Base-by-base conservation (phyloP, 1,140 invertebrate genomes). In the Hesperophylax magnus region DNA sequence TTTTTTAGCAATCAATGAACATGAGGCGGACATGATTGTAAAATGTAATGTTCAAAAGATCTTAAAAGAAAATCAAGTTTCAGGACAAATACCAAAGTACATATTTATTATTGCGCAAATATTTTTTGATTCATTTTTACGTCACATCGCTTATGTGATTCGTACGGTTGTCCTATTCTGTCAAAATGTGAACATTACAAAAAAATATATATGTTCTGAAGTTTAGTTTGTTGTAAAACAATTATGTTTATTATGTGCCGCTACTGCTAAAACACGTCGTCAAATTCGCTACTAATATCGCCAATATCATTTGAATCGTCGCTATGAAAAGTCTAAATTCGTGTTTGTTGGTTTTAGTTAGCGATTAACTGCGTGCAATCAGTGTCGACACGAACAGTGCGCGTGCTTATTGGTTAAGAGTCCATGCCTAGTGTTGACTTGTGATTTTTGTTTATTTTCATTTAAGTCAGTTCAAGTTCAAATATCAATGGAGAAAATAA, bases 401-500 rank as follows among this genome's bases (percentile, higher is more conserved):
- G 39, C 34, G 34, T 39, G 7, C 1, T 8, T 39, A 39, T 39
- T 34, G 34, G 34, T 34, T 34, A 31, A 2, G 2, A 3, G 6
- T 31, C 2, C 2, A 31, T 31, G 6, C 27, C 34, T 39, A 39
- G 34, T 39, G 34, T 39, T 39, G 34, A 39, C 4, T 39, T 39
- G 11, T 47, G 39, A 47, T 47, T 47, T 14, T 47, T 47, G 39
- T 67, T 65, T 27, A 67, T 27, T 39, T 11, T 47, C 31, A 39
- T 69, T 39, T 9, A 9, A 17, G n/a, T 39, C 18, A 6, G 11
- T 4, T 47, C 65, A 52, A 39, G 3, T 61, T 24, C 9, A 69
- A 52, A 65, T 27, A 7, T 39, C 18, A 76, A 76, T 76, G 72
- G 72, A 76, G n/a, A 76, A 76, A 34, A 15, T 31, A 9, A 58